These are phyloP conservation scores for Cataglyphis cursor DNA, from an alignment of 2,888 invertebrate genomes.

Conservation along the genomic window DNA sequence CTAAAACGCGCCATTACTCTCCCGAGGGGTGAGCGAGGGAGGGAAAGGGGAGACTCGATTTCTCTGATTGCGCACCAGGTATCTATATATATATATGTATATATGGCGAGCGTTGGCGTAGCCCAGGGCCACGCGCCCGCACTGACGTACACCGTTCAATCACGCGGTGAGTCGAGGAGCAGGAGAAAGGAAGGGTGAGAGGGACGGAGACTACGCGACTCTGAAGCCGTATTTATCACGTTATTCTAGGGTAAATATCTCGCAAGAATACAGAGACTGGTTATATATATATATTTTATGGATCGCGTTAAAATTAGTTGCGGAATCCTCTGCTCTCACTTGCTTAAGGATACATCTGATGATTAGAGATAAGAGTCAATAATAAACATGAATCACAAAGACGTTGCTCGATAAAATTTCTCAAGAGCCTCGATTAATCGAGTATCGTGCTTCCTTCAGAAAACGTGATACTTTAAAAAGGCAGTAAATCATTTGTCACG, in stretches of 20 bases:
- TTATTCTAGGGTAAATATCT: slow-evolving; percentile 40
- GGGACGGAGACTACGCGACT: slow-evolving; percentile 17
- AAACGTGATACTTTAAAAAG: neutral
- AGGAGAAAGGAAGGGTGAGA: slow-evolving; percentile 13
- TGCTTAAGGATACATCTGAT: neutral
- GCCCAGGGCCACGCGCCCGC: slow-evolving; percentile 73
- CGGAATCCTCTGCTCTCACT: neutral
- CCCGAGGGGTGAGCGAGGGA: neutral
- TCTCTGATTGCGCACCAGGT: slow-evolving; percentile 66
- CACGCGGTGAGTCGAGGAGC: slow-evolving; percentile 61
- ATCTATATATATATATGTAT: slow-evolving; percentile 41
- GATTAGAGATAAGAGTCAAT: slow-evolving; percentile 1
- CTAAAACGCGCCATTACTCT: slow-evolving; percentile 74
- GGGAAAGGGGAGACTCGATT: slow-evolving; percentile 57
- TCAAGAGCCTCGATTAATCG: neutral
- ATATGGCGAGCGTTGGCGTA: slow-evolving; percentile 64
- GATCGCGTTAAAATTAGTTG: neutral
- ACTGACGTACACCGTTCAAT: slow-evolving; percentile 72
- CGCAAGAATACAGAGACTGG: slow-evolving; percentile 30
- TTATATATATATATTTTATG: neutral
- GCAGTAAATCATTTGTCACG: neutral
- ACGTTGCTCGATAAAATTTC: neutral
- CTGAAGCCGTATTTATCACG: slow-evolving; percentile 47
- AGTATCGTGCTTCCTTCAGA: neutral
- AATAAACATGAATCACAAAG: neutral